Base-by-base conservation (phyloP, 1,140 invertebrate species). In the Cydia pomonella region DNA sequence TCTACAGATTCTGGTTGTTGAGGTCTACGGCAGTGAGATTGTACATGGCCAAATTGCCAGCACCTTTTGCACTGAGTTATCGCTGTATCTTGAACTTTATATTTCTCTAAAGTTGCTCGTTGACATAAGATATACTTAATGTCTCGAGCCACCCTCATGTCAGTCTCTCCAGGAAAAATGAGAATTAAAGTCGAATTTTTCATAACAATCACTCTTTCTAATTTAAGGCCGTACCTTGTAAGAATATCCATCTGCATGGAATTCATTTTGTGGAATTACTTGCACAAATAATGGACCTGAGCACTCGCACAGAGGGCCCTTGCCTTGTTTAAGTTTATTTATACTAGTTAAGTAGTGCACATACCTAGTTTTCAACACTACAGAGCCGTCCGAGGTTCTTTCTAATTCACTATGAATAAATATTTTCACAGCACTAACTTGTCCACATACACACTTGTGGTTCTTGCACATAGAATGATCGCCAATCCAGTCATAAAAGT, bases 41-140 rank as follows among this genome's bases (percentile, higher is more conserved):
- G 44, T 13, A 47, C 44, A 47, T 47, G 44, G 3, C 44, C 44
- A 12, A 47, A 47, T n/a, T 47, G 12, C 16, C 12, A 47, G 16
- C 44, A 47, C 12, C 16, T 47, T 47, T 47, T 47, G 16, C 38
- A 75, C 41, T 71, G 62, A 71, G 47, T 71, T n/a, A 74, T 25
- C 16, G 63, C 10, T 44, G 59, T 27, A 13, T 18, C 13, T 25
- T 12, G 3, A 33, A 47, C 44, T 47, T 47, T 47, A 47, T 16
- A 47, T 16, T 16, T 47, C 3, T 47, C 44, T 16, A 47, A 12
- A 2, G 12, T 47, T 12, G 16, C 44, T 1, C 16, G 9, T n/a
- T 47, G 44, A n/a, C 12, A 16, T 16, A 47, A 16, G 44, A 47
- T 47, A 47, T 13, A 16, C 12, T 13, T 47, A 16, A 47, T 47